Evolutionary conservation across 1,140 invertebrate species (phyloP).

Genomic region (Bombus superbus): DNA sequence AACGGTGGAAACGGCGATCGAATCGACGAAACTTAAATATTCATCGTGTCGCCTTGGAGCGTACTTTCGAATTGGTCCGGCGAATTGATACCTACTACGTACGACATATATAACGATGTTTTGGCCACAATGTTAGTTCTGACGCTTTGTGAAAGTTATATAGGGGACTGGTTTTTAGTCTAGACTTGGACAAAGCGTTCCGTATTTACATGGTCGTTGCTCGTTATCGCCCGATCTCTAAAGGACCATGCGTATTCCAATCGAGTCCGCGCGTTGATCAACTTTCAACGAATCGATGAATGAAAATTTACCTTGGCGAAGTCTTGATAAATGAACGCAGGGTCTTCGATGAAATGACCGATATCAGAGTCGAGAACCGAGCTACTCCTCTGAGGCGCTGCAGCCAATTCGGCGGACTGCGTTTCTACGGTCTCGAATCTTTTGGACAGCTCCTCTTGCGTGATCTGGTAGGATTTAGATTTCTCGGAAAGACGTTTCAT

Average conservation of each 20-base stretch:
- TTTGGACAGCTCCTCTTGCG: conserved; percentile 89
- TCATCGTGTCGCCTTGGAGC: conserved; percentile 57
- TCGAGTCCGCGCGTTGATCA: too few species aligned
- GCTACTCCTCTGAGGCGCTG: conserved; percentile 81
- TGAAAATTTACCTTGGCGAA: conserved; percentile 86
- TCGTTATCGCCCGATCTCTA: too few species aligned
- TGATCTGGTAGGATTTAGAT: conserved; percentile 86
- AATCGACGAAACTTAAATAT: conserved; percentile 55
- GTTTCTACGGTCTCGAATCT: conserved; percentile 90
- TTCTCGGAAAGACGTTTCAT: conserved; percentile 91
- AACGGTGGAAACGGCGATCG: conserved; percentile 33
- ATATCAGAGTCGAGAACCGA: conserved; percentile 84
- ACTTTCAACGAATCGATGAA: neutral
- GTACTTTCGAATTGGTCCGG: conserved; percentile 46
- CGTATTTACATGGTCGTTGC: too few species aligned
- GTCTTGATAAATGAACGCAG: conserved; percentile 91
- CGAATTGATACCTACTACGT: neutral
- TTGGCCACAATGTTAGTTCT: neutral
- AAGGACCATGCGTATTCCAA: too few species aligned
- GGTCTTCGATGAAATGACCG: conserved; percentile 90
- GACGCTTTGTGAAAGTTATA: neutral
- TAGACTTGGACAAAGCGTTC: too few species aligned
- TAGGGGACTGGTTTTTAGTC: neutral
- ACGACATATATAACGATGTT: neutral
- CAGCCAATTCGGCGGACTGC: conserved; percentile 88